Evolutionary conservation across 2,888 invertebrate species (phyloP), one percentile per base, ranked within the genome.

Genomic region (Lithodes maja): DNA sequence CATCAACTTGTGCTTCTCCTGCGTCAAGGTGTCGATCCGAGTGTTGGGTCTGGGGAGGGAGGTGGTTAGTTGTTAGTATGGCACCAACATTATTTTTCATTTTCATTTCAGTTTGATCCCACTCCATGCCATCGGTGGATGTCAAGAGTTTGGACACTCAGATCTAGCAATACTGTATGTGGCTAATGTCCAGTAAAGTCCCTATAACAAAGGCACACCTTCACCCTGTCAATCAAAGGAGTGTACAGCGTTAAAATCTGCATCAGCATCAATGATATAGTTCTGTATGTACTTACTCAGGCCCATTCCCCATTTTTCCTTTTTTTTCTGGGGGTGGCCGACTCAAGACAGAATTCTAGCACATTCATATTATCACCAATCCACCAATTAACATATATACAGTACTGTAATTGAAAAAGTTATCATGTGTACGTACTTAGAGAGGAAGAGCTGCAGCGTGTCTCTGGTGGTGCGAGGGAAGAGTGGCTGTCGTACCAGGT

Each of bases 401-500:
- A 78, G 7, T 49, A 5, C 33, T 33, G 33, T 33, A 33, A 33
- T 33, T 33, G 33, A 33, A 33, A 33, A 33, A 33, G 33, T 33
- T 33, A 33, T 74, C 7, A 53, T 52, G 3, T 3, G 33, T 2
- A 83, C 79, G 78, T 81, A 92, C 92, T 85, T 92, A 53, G 92
- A 90, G 74, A 94, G 90, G 91, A 94, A 94, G 55, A 93, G 90
- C 71, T 92, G 92, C 9, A 94, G 90, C 2, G 93, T 93, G 85
- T 93, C 93, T 87, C 92, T 92, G 7, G 93, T 93, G 2, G 90
- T 61, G 69, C 91, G 92, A 2, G 94, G 93, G 90, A 94, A 93
- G 92, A 93, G 93, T 5, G 92, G 77, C 92, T 94, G 93, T 87
- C 92, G 92, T 7, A 93, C 93, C 5, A 93, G 90, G 83, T 93